phyloP scores from a whole-genome alignment of 2,113 vertebrate genomes.

The Pseudorhombus dupliciocellatus region DNA sequence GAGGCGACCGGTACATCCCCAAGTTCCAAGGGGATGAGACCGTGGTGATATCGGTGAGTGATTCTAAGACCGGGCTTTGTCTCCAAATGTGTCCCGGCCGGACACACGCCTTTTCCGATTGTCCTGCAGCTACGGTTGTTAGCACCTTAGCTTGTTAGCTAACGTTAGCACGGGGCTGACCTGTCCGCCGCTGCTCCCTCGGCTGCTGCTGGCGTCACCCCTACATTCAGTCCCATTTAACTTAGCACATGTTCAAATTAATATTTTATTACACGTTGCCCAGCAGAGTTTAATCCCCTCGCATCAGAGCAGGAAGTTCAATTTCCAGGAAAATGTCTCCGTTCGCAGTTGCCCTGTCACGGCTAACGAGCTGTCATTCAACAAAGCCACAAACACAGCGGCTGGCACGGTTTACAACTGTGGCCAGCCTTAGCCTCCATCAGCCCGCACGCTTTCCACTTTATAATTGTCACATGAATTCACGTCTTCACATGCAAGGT shows the following conservation, averaged over 20 bases:
- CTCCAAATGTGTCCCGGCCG: background rate
- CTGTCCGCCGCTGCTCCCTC: conserved; percentile 44
- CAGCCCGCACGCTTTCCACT: background rate
- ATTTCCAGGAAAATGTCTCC: background rate
- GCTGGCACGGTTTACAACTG: conserved; percentile 23
- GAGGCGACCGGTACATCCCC: conserved; percentile 90
- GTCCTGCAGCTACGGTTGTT: conserved; percentile 55
- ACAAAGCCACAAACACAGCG: conserved; percentile 59
- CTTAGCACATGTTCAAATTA: no score
- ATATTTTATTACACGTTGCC: no score
- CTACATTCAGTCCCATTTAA: background rate
- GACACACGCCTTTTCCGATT: conserved; percentile 68
- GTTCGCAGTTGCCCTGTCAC: conserved; percentile 43
- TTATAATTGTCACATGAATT: background rate
- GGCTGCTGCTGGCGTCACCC: conserved; percentile 7
- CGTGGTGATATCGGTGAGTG: conserved; percentile 88
- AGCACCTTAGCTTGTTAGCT: conserved; percentile 60
- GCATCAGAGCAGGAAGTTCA: no score
- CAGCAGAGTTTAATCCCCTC: no score
- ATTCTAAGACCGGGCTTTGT: background rate
- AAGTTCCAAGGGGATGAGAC: conserved; percentile 91
- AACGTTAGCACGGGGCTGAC: conserved; percentile 53
- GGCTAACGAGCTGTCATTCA: conserved; percentile 73
- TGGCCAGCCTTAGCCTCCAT: conserved; percentile 9
- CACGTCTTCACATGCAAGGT: background rate